Evolutionary conservation across 2,797 vertebrate genomes (phyloP).

Genomic region (Myotis vivesi): DNA sequence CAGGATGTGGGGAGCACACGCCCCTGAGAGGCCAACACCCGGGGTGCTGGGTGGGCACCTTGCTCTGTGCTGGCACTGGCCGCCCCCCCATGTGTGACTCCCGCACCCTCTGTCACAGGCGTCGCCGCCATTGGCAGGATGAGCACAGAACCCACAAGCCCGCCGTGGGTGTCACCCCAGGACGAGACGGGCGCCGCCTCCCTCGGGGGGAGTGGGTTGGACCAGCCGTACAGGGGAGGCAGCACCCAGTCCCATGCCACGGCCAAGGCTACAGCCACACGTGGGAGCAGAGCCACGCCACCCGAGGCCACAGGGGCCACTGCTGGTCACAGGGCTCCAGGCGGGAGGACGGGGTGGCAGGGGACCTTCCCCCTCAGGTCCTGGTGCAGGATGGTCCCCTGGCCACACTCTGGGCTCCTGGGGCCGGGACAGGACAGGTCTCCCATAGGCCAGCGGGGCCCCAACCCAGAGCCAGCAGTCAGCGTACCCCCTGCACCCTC

Average conservation of each 20-base stretch:
- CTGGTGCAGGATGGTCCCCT: background rate
- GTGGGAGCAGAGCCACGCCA: too few species aligned
- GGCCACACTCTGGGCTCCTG: background rate
- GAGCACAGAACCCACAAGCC: background rate
- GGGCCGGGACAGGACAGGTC: background rate
- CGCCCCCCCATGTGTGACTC: background rate
- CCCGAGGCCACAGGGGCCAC: rapidly evolving
- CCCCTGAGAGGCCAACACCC: background rate
- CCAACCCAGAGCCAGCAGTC: background rate
- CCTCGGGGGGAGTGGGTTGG: too few species aligned
- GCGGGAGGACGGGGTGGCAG: rapidly evolving
- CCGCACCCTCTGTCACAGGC: background rate
- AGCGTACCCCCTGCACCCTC: background rate
- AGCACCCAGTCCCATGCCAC: background rate
- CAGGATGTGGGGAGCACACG: background rate
- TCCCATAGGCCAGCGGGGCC: background rate
- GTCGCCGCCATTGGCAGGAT: background rate
- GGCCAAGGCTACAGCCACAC: too few species aligned
- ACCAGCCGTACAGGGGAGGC: background rate
- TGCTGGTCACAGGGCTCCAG: background rate
- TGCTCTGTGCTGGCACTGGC: background rate
- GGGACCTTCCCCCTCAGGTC: background rate
- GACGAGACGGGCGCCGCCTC: background rate
- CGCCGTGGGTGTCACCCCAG: background rate
- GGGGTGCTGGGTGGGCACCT: background rate